A percentile compares a stretch with the other conserved stretches of the same genome.
These are phyloP conservation scores for Tridacna crocea DNA, from an alignment of 2,888 invertebrate species.

Conservation along the genomic window DNA sequence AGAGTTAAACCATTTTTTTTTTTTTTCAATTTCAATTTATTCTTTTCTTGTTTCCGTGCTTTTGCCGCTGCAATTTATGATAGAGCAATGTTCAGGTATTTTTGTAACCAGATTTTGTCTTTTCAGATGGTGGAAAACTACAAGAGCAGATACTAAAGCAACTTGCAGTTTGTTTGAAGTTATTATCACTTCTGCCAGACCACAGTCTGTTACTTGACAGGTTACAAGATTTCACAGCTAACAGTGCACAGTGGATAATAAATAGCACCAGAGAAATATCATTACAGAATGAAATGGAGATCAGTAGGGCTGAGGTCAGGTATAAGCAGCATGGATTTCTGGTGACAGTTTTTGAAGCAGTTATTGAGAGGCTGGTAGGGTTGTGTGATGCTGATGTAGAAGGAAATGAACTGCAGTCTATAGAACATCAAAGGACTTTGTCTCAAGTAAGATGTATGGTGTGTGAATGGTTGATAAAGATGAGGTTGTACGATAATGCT, in stretches of 20 bases:
- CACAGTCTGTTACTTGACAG: conserved; percentile 3
- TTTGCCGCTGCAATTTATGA: neutral
- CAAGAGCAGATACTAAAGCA: neutral
- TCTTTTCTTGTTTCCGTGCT: neutral
- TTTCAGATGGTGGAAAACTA: neutral
- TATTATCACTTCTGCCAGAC: neutral
- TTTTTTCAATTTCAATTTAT: too few species aligned
- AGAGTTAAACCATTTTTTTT: too few species aligned
- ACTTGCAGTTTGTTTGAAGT: conserved; percentile 8
- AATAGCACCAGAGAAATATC: neutral
- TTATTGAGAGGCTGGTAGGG: neutral
- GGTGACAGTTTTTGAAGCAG: neutral
- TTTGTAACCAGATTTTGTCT: neutral
- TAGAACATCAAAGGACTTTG: neutral
- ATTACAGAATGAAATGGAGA: neutral
- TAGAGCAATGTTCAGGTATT: neutral
- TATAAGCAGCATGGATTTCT: neutral
- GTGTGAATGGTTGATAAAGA: neutral
- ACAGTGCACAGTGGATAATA: neutral
- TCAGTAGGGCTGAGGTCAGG: neutral
- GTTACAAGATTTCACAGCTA: neutral
- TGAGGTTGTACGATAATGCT: conserved; percentile 7
- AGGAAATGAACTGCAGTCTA: neutral
- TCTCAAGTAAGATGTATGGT: conserved; percentile 14
- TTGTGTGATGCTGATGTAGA: neutral